Base-by-base conservation (phyloP, 2,113 vertebrate species). In the Ceyx cyanopectus region DNA sequence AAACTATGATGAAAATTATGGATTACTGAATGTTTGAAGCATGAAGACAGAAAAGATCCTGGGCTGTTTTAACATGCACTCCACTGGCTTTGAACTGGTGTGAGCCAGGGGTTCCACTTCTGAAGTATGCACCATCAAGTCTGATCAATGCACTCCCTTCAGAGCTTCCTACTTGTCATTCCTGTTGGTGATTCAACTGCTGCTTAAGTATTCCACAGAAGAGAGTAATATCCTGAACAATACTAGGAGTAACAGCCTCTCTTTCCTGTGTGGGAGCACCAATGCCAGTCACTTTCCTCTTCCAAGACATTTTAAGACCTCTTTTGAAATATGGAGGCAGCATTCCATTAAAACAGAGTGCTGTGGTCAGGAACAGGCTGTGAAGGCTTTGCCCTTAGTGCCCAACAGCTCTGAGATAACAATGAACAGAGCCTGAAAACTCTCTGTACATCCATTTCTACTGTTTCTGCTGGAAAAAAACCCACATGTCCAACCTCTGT, bases 271-370 rank as follows among this genome's bases (percentile, higher is more conserved):
- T 1, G 0, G 69, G 53, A 81, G 51, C 50, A 34, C 27, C 81
- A 45, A 14, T 88, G 81, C 86, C 84, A 90, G 57, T 60, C 57
- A 81, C 15, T 69, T 79, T 84, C 72, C 86, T 74, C 77, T 90
- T 69, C 51, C 68, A 93, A 90, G 48, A 43, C 45, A 65, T n/a
- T 37, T 43, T 56, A 62, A 74, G 30, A 34, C 45, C 70, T 51
- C 86, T 48, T 45, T 68, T 23, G 51, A 85, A 85, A 54, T 22
- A 67, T 0, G 0, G 32, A 58, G 30, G 46, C 10, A 1, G 6
- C 20, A 79, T 62, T 68, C 62, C 91, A 92, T 2, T n/a, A 76
- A 40, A 76, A 57, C 6, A 23, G 62, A 62, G 41, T 30, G 4
- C 27, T 43, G 24, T 11, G 24, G 46, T 24, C n/a, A 21, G 68